Conservation (phyloP, 2,797 vertebrate species). For the Erpetoichthys calabaricus region DNA sequence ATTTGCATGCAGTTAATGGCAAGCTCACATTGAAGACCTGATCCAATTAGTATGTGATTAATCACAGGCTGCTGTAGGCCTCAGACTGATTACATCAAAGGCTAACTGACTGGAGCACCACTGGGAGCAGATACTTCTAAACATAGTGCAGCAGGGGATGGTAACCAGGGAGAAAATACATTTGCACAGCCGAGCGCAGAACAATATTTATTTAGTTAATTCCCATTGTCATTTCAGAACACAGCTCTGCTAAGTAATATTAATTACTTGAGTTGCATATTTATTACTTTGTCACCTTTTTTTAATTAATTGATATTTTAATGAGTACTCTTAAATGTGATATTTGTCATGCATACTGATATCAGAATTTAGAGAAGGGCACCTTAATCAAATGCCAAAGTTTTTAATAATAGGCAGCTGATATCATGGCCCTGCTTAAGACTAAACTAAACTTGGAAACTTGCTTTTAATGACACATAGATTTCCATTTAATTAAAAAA, state of each 20-base stretch:
- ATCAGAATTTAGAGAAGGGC: neutral
- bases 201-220: conserved; percentile 32
- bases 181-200: conserved; percentile 9
- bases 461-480: too few relatives aligned
- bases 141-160: conserved; percentile 16
- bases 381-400: neutral
- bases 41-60: conserved; percentile 31
- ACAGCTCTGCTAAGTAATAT: conserved; percentile 17
- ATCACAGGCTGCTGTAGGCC: conserved; percentile 19
- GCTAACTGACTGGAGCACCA: conserved; percentile 18
- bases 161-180: conserved; percentile 15
- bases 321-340: conserved; percentile 20
- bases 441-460: too few relatives aligned
- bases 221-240: conserved; percentile 24
- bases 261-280: conserved; percentile 22
- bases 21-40: conserved; percentile 25
- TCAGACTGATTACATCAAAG: conserved; percentile 12
- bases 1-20: conserved; percentile 18
- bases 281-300: conserved; percentile 15
- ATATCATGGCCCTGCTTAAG: too few relatives aligned
- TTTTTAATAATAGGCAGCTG: neutral
- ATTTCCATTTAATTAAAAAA: too few relatives aligned
- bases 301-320: conserved; percentile 28
- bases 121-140: conserved; percentile 20
- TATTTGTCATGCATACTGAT: conserved; percentile 18